Percentiles rank a stretch among this genome's conserved stretches.
These are phyloP conservation scores for Holothuria leucospilota DNA, from an alignment of 53 echinoderm and acorn worm genomes.

Conservation along the genomic window DNA sequence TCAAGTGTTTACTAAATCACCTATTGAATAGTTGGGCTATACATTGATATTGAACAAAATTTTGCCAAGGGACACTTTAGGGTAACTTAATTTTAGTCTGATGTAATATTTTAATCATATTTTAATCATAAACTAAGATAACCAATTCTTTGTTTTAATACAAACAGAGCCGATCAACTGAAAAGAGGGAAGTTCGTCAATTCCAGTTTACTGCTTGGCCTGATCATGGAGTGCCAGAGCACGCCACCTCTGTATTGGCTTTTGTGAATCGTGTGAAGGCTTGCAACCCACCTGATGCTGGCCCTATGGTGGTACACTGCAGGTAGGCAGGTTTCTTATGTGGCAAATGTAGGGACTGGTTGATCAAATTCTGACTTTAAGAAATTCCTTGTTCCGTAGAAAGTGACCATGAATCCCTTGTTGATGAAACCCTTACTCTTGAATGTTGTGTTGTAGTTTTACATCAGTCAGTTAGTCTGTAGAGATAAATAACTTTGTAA, in stretches of 20 bases:
- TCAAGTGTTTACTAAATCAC: too few relatives aligned
- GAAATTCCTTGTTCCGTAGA: too few relatives aligned
- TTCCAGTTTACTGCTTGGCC: constrained; percentile 99
- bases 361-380: too few relatives aligned
- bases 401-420: too few relatives aligned
- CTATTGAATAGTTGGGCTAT: not conserved
- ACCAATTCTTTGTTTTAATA: not conserved
- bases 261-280: constrained; percentile 95
- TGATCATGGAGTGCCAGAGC: constrained; percentile 94
- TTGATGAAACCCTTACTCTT: too few relatives aligned
- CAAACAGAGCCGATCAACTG: constrained; percentile 79
- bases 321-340: constrained; percentile 48
- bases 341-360: too few relatives aligned
- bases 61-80: not conserved
- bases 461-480: too few relatives aligned
- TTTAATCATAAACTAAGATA: not conserved
- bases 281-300: constrained; percentile 96
- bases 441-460: too few relatives aligned
- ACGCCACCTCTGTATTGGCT: constrained; percentile 83
- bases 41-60: not conserved
- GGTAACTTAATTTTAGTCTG: not conserved
- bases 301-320: constrained; percentile 93
- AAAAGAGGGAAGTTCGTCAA: constrained; percentile 95
- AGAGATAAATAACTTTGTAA: too few relatives aligned
- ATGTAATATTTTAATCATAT: too few relatives aligned